Conservation (phyloP, 2,888 invertebrate species). For the Furcula furcula region DNA sequence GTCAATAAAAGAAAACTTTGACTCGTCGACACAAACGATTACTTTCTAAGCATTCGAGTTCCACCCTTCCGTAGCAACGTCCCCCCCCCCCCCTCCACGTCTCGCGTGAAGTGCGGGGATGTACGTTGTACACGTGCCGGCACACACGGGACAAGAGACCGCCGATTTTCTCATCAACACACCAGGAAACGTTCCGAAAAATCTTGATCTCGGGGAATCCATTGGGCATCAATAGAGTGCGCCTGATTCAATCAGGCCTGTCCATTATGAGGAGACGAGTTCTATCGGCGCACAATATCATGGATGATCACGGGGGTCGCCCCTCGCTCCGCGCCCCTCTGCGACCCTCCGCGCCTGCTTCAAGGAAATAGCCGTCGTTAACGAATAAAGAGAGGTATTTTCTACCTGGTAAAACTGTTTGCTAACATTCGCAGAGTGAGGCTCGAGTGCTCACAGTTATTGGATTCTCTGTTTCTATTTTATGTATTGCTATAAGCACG, state of each 20-base stretch:
- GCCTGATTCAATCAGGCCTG: constrained; percentile 61
- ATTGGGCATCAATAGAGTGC: constrained; percentile 56
- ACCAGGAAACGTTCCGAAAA: constrained; percentile 32
- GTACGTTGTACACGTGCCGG: neutral
- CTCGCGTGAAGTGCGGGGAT: neutral
- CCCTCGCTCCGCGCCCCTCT: constrained; percentile 9
- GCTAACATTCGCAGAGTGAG: constrained; percentile 37
- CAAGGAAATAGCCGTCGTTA: constrained; percentile 56
- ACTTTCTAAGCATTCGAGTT: neutral
- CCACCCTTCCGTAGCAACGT: neutral
- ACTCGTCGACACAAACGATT: neutral
- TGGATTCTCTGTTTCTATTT: constrained; percentile 36
- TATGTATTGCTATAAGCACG: too few relatives aligned
- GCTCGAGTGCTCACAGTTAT: constrained; percentile 37
- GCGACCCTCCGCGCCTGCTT: constrained; percentile 12
- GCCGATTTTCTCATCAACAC: constrained; percentile 32
- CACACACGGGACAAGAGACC: neutral
- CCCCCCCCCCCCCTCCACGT: neutral
- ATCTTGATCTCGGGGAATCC: constrained; percentile 53
- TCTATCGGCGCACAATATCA: constrained; percentile 53
- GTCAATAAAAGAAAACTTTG: too few relatives aligned
- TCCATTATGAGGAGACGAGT: constrained; percentile 60
- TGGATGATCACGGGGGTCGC: constrained; percentile 42
- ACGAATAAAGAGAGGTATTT: constrained; percentile 59
- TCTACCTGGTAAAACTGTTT: constrained; percentile 58